phyloP scores from a whole-genome alignment of 2,888 invertebrate species.

The Orthosia gothica region DNA sequence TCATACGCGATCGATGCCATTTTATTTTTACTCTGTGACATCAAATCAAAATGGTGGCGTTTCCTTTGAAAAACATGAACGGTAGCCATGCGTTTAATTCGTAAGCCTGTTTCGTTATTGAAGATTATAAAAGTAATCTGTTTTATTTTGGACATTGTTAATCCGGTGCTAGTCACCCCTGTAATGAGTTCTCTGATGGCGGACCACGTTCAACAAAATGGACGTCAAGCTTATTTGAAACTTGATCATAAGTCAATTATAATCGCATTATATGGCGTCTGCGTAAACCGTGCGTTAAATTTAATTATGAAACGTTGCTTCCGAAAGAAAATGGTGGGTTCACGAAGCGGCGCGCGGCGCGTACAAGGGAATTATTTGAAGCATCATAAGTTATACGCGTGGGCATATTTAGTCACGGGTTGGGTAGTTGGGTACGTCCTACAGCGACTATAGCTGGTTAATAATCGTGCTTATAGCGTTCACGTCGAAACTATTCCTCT shows the following conservation, averaged over 20 bases:
- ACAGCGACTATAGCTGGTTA: conserved; percentile 81
- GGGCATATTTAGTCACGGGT: conserved; percentile 89
- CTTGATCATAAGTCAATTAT: conserved; percentile 83
- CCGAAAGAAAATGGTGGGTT: conserved; percentile 77
- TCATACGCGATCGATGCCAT: conserved; percentile 68
- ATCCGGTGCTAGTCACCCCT: conserved; percentile 41
- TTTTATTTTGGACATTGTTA: conserved; percentile 31
- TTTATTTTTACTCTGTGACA: conserved; percentile 55
- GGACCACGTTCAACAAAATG: conserved; percentile 58
- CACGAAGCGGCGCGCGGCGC: conserved; percentile 64
- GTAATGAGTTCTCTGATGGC: conserved; percentile 48
- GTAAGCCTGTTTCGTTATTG: conserved; percentile 38
- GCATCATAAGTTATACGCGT: conserved; percentile 86
- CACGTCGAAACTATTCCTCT: conserved; percentile 83
- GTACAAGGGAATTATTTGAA: conserved; percentile 80
- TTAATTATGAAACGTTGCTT: conserved; percentile 84
- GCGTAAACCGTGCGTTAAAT: conserved; percentile 86
- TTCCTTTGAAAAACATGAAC: conserved; percentile 51
- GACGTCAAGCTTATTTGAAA: conserved; percentile 72
- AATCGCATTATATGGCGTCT: conserved; percentile 83
- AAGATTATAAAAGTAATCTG: conserved; percentile 48
- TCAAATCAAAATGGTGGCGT: conserved; percentile 49
- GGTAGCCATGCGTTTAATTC: conserved; percentile 19
- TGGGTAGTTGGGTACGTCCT: conserved; percentile 77
- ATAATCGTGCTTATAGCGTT: conserved; percentile 79